Base-by-base conservation (phyloP, 1,140 invertebrate genomes). In the Wasmannia auropunctata region DNA sequence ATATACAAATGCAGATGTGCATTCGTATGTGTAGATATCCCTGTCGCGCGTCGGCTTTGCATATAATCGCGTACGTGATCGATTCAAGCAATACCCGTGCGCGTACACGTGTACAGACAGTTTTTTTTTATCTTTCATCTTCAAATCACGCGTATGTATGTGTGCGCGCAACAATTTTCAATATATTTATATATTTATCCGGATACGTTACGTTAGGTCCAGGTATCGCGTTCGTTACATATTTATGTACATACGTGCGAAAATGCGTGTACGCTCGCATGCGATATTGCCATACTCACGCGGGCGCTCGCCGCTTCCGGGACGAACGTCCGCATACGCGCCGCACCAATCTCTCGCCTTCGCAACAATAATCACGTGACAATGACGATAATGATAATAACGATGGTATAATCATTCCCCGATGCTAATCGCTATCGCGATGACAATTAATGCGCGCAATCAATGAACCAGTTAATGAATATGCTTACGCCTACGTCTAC, bases 401-500 rank as follows among this genome's bases (percentile, higher is more conserved):
- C 40, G 22, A 70, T 77, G 56, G 40, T 83, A n/a, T n/a, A 83
- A 74, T 83, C 79, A 83, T 37, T 74, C 49, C 8, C 25, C 25
- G 37, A 19, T 37, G 25, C 37, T 22, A 86, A 51, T 54, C 22
- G 31, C 22, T 51, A 31, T 49, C 31, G 69, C 14, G 80, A 87
- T 69, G 87, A 54, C 86, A 79, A 89, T 76, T 88, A 89, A 75
- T 72, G 37, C 79, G 34, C 58, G 56, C 58, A 86, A 85, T 51
- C 89, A 88, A 91, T 87, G 81, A 90, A 81, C 86, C 86, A 76
- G 87, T 87, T 91, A 90, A 79, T 92, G 88, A 91, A 91, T 91
- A 87, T 92, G 88, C 91, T 90, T 93, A 91, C 72, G 85, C 81
- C 87, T 91, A 89, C 46, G 79, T 91, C 85, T 91, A 90, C 70